These are phyloP conservation scores for Lomographa bimaculata DNA, from an alignment of 2,888 invertebrate species.

Conservation along the genomic window DNA sequence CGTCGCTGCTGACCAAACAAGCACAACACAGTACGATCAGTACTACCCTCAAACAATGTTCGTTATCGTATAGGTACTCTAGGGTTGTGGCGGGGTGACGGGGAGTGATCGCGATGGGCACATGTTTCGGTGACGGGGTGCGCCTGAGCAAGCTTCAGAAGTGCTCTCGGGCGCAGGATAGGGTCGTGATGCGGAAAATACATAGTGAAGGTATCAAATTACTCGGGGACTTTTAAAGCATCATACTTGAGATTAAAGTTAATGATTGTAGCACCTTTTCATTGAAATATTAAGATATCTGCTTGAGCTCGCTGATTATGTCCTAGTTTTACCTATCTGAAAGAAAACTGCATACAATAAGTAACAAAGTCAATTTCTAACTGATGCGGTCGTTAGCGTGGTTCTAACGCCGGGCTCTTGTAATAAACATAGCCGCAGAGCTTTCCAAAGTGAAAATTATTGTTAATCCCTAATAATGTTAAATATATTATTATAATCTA, in stretches of 20 bases:
- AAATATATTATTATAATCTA: too few relatives aligned
- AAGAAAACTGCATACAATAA: constrained; percentile 8
- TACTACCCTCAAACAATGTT: constrained; percentile 74
- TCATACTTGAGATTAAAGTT: constrained; percentile 6
- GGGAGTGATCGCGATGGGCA: constrained; percentile 45
- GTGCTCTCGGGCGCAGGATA: constrained; percentile 40
- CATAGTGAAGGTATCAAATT: constrained; percentile 35
- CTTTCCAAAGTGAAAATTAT: too few relatives aligned
- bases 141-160: constrained; percentile 40
- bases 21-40: constrained; percentile 81
- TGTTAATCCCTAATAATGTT: too few relatives aligned
- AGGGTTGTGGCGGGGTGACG: constrained; percentile 50
- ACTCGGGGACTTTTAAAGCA: constrained; percentile 21
- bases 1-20: constrained; percentile 83
- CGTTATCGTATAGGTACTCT: constrained; percentile 59
- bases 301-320: background rate
- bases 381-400: too few relatives aligned
- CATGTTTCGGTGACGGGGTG: constrained; percentile 43
- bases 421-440: too few relatives aligned
- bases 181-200: constrained; percentile 33
- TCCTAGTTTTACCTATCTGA: constrained; percentile 16
- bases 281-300: constrained; percentile 2
- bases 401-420: too few relatives aligned
- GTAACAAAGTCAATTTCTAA: background rate
- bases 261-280: constrained; percentile 1